Conservation (phyloP, 2,888 invertebrate species). For the Hirtodrosophila duncani region DNA sequence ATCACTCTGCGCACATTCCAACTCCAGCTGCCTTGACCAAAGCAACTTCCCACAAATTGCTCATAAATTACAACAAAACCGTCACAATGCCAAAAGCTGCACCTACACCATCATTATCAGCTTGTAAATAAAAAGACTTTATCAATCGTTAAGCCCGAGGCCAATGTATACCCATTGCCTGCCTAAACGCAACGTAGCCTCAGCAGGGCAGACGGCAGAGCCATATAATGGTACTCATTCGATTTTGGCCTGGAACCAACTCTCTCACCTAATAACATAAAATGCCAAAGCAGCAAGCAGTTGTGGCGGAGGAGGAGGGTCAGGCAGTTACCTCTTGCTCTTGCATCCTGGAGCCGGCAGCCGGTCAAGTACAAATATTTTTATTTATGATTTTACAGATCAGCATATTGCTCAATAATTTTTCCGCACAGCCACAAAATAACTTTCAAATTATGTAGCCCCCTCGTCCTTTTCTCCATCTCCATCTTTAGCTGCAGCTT, state of each 20-base stretch:
- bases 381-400: constrained; percentile 78
- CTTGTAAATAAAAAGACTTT: constrained; percentile 73
- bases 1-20: no score
- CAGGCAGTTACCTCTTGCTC: neutral
- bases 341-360: neutral
- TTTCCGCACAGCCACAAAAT: constrained; percentile 58
- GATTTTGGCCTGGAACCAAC: constrained; percentile 58
- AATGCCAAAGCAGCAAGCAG: constrained; percentile 27
- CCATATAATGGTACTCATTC: constrained; percentile 5
- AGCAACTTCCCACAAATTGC: constrained; percentile 45
- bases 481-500: constrained; percentile 2
- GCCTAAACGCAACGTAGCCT: neutral
- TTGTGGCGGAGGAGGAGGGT: constrained; percentile 10
- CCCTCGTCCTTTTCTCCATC: neutral
- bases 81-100: constrained; percentile 57
- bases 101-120: constrained; percentile 72
- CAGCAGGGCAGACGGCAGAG: neutral
- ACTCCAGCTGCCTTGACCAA: no score
- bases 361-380: constrained; percentile 63
- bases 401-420: constrained; percentile 78
- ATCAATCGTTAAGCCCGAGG: constrained; percentile 63
- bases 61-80: constrained; percentile 58
- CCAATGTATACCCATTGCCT: constrained; percentile 6
- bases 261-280: constrained; percentile 76
- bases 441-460: constrained; percentile 64